Conservation (phyloP, 2,797 vertebrate genomes). For the Chrysolophus pictus region DNA sequence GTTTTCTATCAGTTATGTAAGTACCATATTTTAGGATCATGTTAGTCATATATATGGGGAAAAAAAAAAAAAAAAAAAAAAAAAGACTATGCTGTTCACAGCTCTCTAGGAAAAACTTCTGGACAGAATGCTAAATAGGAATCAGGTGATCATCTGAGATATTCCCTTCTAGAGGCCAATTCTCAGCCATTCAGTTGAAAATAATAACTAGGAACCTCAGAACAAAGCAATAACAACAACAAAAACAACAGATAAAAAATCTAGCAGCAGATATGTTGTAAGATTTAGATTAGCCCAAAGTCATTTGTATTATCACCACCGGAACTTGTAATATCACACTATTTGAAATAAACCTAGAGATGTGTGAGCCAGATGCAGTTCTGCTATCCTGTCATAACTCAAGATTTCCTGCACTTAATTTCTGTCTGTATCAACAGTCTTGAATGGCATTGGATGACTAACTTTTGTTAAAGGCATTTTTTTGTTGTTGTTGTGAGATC, state of each 20-base stretch:
- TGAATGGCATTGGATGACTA: accelerated
- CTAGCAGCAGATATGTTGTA: neutral
- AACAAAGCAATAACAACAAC: neutral
- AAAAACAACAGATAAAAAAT: neutral
- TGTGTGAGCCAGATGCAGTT: neutral
- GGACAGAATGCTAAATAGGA: neutral
- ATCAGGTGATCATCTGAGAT: neutral
- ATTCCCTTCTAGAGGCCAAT: neutral
- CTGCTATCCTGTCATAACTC: neutral
- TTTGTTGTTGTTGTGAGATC: neutral
- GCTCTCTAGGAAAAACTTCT: neutral
- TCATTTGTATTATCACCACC: neutral
- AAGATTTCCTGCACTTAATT: neutral
- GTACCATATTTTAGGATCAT: neutral
- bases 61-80: neutral
- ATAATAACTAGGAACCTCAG: neutral
- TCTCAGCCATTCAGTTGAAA: neutral
- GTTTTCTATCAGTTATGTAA: neutral
- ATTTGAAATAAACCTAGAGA: neutral
- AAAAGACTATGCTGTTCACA: neutral
- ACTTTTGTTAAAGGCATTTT: neutral
- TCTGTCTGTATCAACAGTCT: neutral
- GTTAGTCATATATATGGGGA: neutral
- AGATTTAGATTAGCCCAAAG: neutral
- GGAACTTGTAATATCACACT: neutral